Percentiles rank a stretch among this genome's conserved stretches.
These are phyloP conservation scores for Triops longicaudatus DNA, from an alignment of 1,140 invertebrate species.

Conservation along the genomic window DNA sequence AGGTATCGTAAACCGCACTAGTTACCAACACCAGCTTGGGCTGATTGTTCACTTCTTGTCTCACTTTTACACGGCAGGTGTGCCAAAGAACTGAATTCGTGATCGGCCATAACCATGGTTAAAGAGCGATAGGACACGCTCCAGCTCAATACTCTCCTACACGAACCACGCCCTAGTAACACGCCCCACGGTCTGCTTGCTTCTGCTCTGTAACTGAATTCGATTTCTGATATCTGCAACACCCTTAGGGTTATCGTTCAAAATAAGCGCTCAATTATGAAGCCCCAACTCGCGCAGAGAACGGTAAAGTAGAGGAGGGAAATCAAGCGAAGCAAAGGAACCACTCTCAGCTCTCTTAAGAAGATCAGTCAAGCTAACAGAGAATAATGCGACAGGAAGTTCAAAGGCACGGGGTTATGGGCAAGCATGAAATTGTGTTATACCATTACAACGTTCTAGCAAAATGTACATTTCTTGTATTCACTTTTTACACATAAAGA, in stretches of 20 bases:
- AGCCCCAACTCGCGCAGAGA: neutral
- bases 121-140: constrained; percentile 2
- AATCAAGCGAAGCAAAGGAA: neutral
- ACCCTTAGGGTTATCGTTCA: neutral
- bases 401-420: neutral
- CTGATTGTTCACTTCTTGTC: neutral
- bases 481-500: neutral
- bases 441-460: neutral
- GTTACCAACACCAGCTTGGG: neutral
- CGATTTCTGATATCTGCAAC: neutral
- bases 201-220: constrained; percentile 1
- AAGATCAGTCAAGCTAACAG: neutral
- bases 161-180: neutral
- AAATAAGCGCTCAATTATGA: neutral
- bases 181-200: neutral
- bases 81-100: constrained; percentile 11
- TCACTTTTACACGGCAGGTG: constrained; percentile 8
- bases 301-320: neutral
- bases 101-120: neutral
- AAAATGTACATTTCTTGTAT: neutral
- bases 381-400: constrained; percentile 1
- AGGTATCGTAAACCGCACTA: neutral
- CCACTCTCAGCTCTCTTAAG: neutral
- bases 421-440: neutral
- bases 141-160: constrained; percentile 6